phyloP scores from a whole-genome alignment of 2,797 vertebrate genomes.

The Pangasius mekongensis region DNA sequence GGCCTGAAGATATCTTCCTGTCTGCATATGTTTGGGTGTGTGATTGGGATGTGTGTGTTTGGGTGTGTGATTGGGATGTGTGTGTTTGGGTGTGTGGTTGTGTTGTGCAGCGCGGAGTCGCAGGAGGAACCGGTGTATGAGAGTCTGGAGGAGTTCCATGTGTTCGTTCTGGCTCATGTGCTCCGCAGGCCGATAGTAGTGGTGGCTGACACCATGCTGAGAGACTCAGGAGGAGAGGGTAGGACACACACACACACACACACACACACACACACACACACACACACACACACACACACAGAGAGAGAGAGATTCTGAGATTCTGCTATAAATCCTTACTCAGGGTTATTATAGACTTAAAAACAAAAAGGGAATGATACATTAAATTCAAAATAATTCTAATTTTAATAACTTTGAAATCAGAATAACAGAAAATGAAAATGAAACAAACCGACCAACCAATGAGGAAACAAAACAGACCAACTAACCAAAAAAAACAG shows the following conservation, averaged over 20 bases:
- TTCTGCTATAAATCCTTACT: neutral
- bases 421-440: neutral
- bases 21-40: neutral
- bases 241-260: neutral
- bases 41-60: neutral
- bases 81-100: constrained; percentile 18
- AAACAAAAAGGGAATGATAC: neutral
- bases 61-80: too few relatives aligned
- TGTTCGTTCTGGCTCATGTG: constrained; percentile 94
- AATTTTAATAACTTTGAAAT: neutral
- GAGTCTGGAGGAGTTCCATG: constrained; percentile 96
- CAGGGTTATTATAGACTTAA: neutral
- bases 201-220: constrained; percentile 96
- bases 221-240: constrained; percentile 97
- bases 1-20: neutral
- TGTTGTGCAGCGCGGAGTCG: constrained; percentile 78
- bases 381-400: neutral
- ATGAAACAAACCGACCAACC: neutral
- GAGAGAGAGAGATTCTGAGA: neutral
- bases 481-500: too few relatives aligned
- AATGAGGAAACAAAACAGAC: neutral
- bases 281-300: too few relatives aligned
- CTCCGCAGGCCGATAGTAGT: constrained; percentile 92
- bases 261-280: neutral
- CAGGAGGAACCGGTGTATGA: constrained; percentile 95